Conservation (phyloP, 2,113 vertebrate species). For the Nannospalax galili region DNA sequence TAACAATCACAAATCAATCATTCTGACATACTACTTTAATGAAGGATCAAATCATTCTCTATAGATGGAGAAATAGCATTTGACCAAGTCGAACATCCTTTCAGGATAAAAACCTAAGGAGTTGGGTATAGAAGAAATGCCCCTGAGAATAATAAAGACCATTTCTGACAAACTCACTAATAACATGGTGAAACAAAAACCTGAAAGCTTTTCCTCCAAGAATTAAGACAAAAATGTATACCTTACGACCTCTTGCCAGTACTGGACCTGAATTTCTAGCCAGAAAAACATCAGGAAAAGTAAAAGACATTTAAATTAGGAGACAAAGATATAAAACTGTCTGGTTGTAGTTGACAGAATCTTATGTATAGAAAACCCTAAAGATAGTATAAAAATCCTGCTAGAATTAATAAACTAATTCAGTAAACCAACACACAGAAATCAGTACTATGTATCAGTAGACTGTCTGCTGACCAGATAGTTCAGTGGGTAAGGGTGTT, state of each 20-base stretch:
- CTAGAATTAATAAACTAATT: background rate
- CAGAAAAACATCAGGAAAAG: background rate
- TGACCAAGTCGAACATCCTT: background rate
- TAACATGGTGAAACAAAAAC: background rate
- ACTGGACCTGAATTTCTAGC: background rate
- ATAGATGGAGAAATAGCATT: background rate
- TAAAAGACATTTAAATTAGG: background rate
- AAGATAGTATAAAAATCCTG: background rate
- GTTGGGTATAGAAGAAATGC: background rate
- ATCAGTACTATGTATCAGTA: background rate
- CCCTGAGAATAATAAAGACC: background rate
- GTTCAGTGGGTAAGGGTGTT: background rate
- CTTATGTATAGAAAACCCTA: background rate
- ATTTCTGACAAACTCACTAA: background rate
- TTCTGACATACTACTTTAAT: background rate
- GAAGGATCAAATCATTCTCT: background rate
- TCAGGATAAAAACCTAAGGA: background rate
- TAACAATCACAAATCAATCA: background rate
- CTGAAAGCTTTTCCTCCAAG: background rate
- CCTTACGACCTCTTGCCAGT: background rate
- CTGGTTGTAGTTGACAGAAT: background rate
- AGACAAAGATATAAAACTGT: background rate
- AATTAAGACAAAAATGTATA: background rate
- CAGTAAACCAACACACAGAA: background rate
- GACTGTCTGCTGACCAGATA: background rate